Base-by-base conservation (phyloP, 2,113 vertebrate genomes). In the Seriola quinqueradiata region DNA sequence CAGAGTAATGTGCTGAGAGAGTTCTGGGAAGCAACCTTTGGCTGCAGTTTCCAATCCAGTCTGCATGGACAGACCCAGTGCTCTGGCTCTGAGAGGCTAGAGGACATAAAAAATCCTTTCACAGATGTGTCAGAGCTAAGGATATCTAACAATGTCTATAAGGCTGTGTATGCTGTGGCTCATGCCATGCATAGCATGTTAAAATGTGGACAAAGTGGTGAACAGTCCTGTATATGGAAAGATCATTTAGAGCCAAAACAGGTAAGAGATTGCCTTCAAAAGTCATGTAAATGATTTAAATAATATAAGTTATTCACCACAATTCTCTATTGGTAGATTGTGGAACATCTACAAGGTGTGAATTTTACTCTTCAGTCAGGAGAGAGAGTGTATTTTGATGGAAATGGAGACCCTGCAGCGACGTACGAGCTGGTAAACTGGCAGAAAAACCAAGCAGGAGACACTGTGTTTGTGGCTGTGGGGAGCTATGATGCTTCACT, bases 401-500 rank as follows among this genome's bases (percentile, higher is more conserved):
- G 44, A 75, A 94, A 95, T 67, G 94, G 94, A 80, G 94, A 96
- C 73, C 94, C 94, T 54, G 80, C 84, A 25, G 94, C 95, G 11
- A 88, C 55, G 8, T 96, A 96, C 82, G 94, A 95, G 78, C 86
- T 96, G 63, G 93, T 95, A 50, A 96, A 96, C 90, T 96, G 95
- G 95, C 95, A 95, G 87, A 94, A 77, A 84, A 92, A 89, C 77
- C 48, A 17, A 38, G 87, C 60, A 54, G 93, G 94, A 70, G 79
- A 89, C 5, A 81, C 46, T 61, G 71, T 70, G 44, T 96, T 95
- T 89, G 86, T 94, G 48, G 79, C 91, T 32, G 89, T 95, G 5
- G 94, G 95, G 60, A 90, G 89, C 70, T 96, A 95, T 5, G 91
- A 96, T 61, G 93, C 92, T 42, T 93, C 95, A 25, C 87, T 86